phyloP scores from a whole-genome alignment of 1,140 invertebrate species.

The Laodelphax striatellus region DNA sequence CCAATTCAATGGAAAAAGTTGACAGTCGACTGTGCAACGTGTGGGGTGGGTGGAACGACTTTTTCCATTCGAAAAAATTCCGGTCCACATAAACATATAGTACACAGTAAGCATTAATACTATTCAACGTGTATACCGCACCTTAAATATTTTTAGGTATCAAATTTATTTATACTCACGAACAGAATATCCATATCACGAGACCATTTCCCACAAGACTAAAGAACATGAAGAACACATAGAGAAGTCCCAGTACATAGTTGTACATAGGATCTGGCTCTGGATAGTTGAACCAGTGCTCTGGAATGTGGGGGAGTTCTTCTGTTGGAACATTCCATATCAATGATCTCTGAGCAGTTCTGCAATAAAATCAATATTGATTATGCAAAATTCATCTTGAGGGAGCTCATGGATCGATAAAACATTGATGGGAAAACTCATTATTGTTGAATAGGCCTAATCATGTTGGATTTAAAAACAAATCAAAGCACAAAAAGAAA shows the following conservation, averaged over 20 bases:
- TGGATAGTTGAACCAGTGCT: conserved; percentile 68
- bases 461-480: neutral
- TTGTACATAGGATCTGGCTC: conserved; percentile 72
- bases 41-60: too few relatives aligned
- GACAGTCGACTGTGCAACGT: too few relatives aligned
- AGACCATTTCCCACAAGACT: conserved; percentile 73
- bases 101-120: neutral
- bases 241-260: conserved; percentile 68
- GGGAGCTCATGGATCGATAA: too few relatives aligned
- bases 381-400: neutral
- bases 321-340: conserved; percentile 67
- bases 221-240: conserved; percentile 64
- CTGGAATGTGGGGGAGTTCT: conserved; percentile 61
- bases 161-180: conserved; percentile 39
- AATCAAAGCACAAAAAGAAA: neutral
- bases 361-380: neutral
- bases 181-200: conserved; percentile 79
- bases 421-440: neutral
- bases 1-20: too few relatives aligned
- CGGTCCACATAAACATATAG: neutral
- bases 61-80: too few relatives aligned
- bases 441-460: neutral
- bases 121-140: too few relatives aligned
- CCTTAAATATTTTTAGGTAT: neutral
- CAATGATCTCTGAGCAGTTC: conserved; percentile 26